Base-by-base conservation (phyloP, 2,888 invertebrate species). In the Microchrysa polita region DNA sequence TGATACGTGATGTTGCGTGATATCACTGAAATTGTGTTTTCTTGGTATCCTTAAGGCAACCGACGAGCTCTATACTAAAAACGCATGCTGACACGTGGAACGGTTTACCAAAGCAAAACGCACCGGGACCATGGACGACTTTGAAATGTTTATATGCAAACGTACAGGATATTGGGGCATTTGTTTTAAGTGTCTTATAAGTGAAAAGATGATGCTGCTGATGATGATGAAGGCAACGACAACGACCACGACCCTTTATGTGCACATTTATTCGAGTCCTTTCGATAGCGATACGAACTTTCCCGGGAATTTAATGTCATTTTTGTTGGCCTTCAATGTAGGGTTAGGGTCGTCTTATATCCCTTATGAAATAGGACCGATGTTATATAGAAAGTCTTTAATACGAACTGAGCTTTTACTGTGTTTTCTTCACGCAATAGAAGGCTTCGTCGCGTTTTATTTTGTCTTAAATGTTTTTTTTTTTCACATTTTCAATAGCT, bases 91-190 rank as follows among this genome's bases (percentile, higher is more conserved):
- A n/a, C n/a, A n/a, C n/a, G n/a, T n/a, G n/a, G n/a, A n/a, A n/a
- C n/a, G n/a, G n/a, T n/a, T n/a, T n/a, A 34, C 27, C 4, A 34
- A 34, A 34, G 27, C 2, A 34, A 34, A n/a, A n/a, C 20, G 55
- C 16, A 10, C 55, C n/a, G n/a, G n/a, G n/a, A 18, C 7, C 10
- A 10, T n/a, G 18, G 55, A 18, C 18, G 20, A 55, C 55, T 55
- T 18, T 18, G 18, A 55, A 55, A 55, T n/a, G n/a, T n/a, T n/a
- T n/a, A n/a, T n/a, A n/a, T n/a, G 55, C 55, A 55, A 55, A n/a
- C n/a, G 18, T 20, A 55, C 20, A n/a, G 5, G 18, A 18, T 55
- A 16, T 55, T 16, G 5, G 55, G 55, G 55, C 55, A 55, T 55
- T 20, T 55, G 10, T 20, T 4, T 55, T 55, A 18, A 55, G 55